phyloP scores from a whole-genome alignment of 2,113 vertebrate genomes.

The Sminthopsis crassicaudata region DNA sequence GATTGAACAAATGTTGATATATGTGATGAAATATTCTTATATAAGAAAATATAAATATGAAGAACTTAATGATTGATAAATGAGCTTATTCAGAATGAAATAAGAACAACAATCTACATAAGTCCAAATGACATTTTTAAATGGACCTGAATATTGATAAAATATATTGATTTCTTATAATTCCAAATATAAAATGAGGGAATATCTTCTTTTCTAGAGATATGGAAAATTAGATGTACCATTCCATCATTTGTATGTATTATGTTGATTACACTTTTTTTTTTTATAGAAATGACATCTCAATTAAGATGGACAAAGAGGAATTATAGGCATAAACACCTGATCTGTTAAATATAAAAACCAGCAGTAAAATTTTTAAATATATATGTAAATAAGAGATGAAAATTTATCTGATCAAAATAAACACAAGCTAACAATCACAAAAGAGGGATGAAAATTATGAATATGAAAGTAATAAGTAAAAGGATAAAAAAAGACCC shows the following conservation, averaged over 20 bases:
- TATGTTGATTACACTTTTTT: too few species aligned
- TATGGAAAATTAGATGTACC: neutral
- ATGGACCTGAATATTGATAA: neutral
- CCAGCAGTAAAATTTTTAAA: too few species aligned
- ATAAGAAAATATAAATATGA: neutral
- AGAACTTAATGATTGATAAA: too few species aligned
- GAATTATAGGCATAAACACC: too few species aligned
- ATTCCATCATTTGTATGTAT: neutral
- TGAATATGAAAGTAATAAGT: too few species aligned
- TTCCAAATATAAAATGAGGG: neutral
- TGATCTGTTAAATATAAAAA: too few species aligned
- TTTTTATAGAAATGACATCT: neutral
- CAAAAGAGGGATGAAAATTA: too few species aligned
- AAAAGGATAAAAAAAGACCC: too few species aligned
- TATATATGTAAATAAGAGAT: too few species aligned
- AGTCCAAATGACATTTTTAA: neutral
- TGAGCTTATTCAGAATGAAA: neutral
- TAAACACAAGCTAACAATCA: too few species aligned
- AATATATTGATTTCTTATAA: neutral
- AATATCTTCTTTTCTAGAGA: neutral
- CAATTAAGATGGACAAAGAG: too few species aligned
- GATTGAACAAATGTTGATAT: neutral
- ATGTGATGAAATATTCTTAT: neutral
- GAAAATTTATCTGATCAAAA: too few species aligned
- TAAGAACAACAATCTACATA: neutral